Percentiles rank a stretch among this genome's conserved stretches.
phyloP scores from a whole-genome alignment of 2,113 vertebrate genomes.

The Gambusia holbrooki region DNA sequence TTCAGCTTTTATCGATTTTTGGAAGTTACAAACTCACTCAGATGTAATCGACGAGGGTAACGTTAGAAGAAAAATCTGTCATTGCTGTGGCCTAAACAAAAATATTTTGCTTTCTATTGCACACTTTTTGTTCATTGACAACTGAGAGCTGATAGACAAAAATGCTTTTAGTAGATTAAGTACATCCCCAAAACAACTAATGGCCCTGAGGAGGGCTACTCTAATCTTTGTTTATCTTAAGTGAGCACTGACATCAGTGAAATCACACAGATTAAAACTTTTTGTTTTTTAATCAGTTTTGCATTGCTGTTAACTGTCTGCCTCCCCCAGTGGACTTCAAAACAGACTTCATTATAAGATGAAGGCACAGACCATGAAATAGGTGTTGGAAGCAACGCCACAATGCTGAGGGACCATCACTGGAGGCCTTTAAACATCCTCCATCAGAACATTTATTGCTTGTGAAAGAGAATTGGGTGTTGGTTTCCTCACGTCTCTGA shows the following conservation, averaged over 20 bases:
- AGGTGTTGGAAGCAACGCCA: conserved; percentile 59
- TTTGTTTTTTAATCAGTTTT: conserved; percentile 22
- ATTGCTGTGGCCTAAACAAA: neutral
- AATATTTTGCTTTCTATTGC: neutral
- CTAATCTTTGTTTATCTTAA: conserved; percentile 52
- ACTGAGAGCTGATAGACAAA: neutral
- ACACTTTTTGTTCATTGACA: neutral
- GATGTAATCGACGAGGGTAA: too few species aligned
- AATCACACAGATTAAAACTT: conserved; percentile 1
- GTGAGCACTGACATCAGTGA: conserved; percentile 40
- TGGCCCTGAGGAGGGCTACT: conserved; percentile 48
- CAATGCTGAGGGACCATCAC: conserved; percentile 44
- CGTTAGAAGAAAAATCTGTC: too few species aligned
- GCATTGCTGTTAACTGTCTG: conserved; percentile 24
- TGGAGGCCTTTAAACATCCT: conserved; percentile 42
- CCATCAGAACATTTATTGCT: conserved; percentile 55
- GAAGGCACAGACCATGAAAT: conserved; percentile 66
- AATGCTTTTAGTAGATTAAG: conserved; percentile 9
- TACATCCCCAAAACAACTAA: conserved; percentile 32
- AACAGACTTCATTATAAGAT: conserved; percentile 57
- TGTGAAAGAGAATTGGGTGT: conserved; percentile 46
- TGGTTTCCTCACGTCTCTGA: conserved; percentile 49
- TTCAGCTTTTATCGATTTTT: too few species aligned
- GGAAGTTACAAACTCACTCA: too few species aligned
- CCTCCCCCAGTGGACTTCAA: conserved; percentile 36